Evolutionary conservation across 2,113 vertebrate genomes (phyloP), one percentile per base, ranked within the genome.

Genomic region (Ophiodon elongatus): DNA sequence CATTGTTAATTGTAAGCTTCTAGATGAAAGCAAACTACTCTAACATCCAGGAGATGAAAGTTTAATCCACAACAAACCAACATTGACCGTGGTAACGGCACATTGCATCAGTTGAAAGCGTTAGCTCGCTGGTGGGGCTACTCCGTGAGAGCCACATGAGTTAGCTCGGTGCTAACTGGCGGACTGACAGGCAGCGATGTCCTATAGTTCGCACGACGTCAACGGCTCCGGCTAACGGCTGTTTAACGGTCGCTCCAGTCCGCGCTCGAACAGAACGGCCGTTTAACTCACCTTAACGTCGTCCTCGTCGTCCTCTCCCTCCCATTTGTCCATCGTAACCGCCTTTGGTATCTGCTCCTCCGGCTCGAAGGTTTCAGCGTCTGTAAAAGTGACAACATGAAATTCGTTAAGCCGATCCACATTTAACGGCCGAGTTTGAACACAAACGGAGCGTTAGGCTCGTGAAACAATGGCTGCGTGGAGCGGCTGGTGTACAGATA

Each of bases 221-320:
- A 11, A 17, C 19, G 8, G 31, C 13, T n/a, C 37, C 11, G 2
- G 5, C 50, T 37, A 41, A 15, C n/a, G 4, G 6, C 33, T 25
- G 3, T 0, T 3, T 3, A 71, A 27, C 41, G 15, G 1, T n/a
- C n/a, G n/a, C n/a, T n/a, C n/a, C n/a, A n/a, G n/a, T n/a, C n/a
- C n/a, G n/a, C n/a, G n/a, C n/a, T n/a, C 31, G 10, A 0, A n/a
- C 23, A 3, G 8, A 35, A 31, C 6, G 37, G 25, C n/a, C 13
- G 37, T 37, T 43, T 31, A 3, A 21, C n/a, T 57, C 92, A 98
- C 97, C 96, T 97, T 98, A 91, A 97, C 96, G 10, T 97, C 96
- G 68, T 97, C 97, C 0, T 98, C 97, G 85, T 97, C 97, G 93
- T 98, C 97, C 82, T 98, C 97, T 91, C 97, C 97, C 94, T 97